These are phyloP conservation scores for Zelostemma sp. DNA, from an alignment of 1,140 invertebrate species.

Conservation along the genomic window DNA sequence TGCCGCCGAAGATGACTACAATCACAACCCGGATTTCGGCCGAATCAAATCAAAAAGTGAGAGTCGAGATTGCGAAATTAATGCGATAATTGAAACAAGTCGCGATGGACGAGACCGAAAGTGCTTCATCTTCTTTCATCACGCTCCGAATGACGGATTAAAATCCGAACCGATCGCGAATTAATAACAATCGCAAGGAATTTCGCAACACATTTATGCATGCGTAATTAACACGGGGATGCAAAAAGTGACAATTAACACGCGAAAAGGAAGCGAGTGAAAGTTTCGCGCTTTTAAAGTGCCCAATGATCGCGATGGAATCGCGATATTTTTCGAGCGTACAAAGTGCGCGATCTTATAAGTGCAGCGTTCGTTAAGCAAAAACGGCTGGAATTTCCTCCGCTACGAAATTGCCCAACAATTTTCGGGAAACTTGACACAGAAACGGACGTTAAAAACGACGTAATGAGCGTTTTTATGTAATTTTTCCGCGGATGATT, in stretches of 20 bases:
- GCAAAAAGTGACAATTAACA: constrained; percentile 37
- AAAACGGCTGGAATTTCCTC: neutral
- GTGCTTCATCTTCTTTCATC: too few relatives aligned
- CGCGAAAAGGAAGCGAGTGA: constrained; percentile 32
- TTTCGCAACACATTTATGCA: constrained; percentile 17
- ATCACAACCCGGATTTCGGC: constrained; percentile 33
- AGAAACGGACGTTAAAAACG: neutral
- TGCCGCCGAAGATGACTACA: constrained; percentile 29
- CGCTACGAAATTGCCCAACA: neutral
- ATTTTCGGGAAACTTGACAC: constrained; percentile 4
- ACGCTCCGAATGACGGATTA: too few relatives aligned
- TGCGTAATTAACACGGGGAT: constrained; percentile 31
- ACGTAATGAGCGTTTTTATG: neutral
- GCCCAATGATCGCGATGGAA: constrained; percentile 33
- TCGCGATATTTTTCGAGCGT: neutral
- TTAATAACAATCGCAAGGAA: constrained; percentile 23
- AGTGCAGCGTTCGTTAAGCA: too few relatives aligned
- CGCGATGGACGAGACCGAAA: constrained; percentile 39
- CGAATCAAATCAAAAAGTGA: constrained; percentile 44
- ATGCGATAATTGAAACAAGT: constrained; percentile 38
- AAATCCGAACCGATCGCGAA: too few relatives aligned
- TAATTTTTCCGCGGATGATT: neutral
- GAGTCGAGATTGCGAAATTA: constrained; percentile 44
- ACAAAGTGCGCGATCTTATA: too few relatives aligned
- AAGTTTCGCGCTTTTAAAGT: constrained; percentile 35